Evolutionary conservation across 2,113 vertebrate species (phyloP).

Genomic region (Bos taurus): DNA sequence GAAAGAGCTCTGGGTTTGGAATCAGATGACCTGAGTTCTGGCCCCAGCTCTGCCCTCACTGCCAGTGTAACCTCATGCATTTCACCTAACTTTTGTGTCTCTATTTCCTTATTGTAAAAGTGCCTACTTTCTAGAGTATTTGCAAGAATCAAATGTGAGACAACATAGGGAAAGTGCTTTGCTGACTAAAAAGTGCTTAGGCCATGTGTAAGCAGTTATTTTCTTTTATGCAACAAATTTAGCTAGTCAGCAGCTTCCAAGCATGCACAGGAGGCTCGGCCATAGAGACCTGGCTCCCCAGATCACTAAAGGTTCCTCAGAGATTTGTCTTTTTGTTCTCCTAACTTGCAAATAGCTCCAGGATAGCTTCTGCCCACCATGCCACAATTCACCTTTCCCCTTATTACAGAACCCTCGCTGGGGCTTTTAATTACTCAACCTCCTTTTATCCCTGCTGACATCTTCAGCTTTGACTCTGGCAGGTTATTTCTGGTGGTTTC

Average conservation of each 20-base stretch:
- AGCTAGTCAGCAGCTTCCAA: background rate
- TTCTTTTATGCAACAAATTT: background rate
- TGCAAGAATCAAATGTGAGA: background rate
- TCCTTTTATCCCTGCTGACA: background rate
- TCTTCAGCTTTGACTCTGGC: background rate
- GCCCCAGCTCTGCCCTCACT: background rate
- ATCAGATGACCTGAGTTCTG: background rate
- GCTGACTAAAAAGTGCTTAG: background rate
- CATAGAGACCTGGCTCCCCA: background rate
- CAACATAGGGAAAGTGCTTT: background rate
- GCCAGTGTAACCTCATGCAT: background rate
- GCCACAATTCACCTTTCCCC: slow-evolving; percentile 11
- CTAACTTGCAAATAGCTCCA: slow-evolving; percentile 17
- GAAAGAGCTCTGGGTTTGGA: background rate
- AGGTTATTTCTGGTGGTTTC: background rate
- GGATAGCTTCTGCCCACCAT: background rate
- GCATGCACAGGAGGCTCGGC: background rate
- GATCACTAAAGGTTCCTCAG: background rate
- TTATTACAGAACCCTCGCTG: background rate
- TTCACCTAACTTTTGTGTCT: background rate
- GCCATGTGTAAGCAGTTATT: background rate
- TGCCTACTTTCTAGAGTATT: background rate
- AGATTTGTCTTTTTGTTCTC: background rate
- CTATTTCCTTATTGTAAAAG: background rate
- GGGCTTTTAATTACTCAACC: slow-evolving; percentile 35